phyloP scores from a whole-genome alignment of 2,888 invertebrate species.

The Pedicia rivosa region DNA sequence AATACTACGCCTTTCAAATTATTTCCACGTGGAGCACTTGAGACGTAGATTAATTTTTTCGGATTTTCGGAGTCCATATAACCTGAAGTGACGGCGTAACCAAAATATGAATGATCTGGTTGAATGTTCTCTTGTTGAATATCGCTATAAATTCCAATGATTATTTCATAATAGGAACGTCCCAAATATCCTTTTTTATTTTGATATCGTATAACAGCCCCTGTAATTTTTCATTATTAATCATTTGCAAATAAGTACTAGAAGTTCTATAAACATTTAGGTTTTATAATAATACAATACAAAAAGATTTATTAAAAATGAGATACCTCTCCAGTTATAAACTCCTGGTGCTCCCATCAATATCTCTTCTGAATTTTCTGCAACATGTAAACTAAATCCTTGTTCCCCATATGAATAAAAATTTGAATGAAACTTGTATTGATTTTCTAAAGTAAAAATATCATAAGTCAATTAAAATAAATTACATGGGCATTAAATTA shows the following conservation, averaged over 20 bases:
- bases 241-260: too few relatives aligned
- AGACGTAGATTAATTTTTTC: constrained; percentile 23
- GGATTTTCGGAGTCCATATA: constrained; percentile 22
- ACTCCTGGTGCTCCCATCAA: constrained; percentile 30
- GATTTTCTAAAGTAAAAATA: background rate
- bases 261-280: too few relatives aligned
- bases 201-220: too few relatives aligned
- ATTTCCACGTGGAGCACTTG: constrained; percentile 29
- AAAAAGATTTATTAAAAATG: too few relatives aligned
- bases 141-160: too few relatives aligned
- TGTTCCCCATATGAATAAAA: constrained; percentile 26
- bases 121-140: too few relatives aligned
- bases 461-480: background rate
- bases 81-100: constrained; percentile 28
- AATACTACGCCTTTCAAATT: constrained; percentile 26
- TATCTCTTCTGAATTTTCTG: constrained; percentile 27
- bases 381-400: constrained; percentile 28
- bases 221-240: too few relatives aligned
- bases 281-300: too few relatives aligned
- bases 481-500: too few relatives aligned
- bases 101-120: constrained; percentile 28
- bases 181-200: too few relatives aligned
- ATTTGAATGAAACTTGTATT: constrained; percentile 17
- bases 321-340: constrained; percentile 24
- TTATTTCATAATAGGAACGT: too few relatives aligned